Conservation (phyloP, 2,888 invertebrate species). For the Zygothrica quintamaculata region DNA sequence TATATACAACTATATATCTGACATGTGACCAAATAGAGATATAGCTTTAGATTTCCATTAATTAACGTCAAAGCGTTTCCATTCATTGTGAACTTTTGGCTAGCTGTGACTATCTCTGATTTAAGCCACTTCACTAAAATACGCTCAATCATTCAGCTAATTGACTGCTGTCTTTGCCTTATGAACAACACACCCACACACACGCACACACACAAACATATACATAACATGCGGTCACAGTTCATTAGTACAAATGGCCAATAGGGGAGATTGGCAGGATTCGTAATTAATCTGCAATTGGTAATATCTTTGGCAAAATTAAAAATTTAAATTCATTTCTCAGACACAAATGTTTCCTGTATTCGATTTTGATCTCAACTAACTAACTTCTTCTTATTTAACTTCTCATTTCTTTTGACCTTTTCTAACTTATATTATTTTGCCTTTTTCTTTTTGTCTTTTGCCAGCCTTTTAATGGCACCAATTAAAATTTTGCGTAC, state of each 20-base stretch:
- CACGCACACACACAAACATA: background rate
- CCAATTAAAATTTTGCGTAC: conserved; percentile 83
- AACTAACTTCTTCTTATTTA: conserved; percentile 14
- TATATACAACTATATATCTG: conserved; percentile 1
- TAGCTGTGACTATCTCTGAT: conserved; percentile 30
- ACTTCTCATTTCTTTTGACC: background rate
- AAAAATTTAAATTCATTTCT: conserved; percentile 62
- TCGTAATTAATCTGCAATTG: background rate
- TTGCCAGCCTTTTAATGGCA: conserved; percentile 69
- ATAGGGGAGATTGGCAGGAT: background rate
- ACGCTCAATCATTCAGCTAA: conserved; percentile 64
- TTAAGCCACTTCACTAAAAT: conserved; percentile 57
- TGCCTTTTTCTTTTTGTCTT: conserved; percentile 24
- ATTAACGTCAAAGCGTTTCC: conserved; percentile 53
- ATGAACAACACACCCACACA: conserved; percentile 4
- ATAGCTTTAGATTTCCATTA: conserved; percentile 47
- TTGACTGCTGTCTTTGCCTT: conserved; percentile 23
- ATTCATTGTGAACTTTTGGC: background rate
- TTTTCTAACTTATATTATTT: too few species aligned
- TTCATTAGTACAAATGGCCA: conserved; percentile 7
- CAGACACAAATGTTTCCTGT: conserved; percentile 44
- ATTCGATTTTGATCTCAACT: conserved; percentile 8
- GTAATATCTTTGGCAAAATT: conserved; percentile 7
- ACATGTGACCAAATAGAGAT: conserved; percentile 11
- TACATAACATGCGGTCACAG: conserved; percentile 12